A percentile compares a stretch with the other conserved stretches of the same genome.
Conservation (phyloP, 2,888 invertebrate species). For the Erebia palarica region DNA sequence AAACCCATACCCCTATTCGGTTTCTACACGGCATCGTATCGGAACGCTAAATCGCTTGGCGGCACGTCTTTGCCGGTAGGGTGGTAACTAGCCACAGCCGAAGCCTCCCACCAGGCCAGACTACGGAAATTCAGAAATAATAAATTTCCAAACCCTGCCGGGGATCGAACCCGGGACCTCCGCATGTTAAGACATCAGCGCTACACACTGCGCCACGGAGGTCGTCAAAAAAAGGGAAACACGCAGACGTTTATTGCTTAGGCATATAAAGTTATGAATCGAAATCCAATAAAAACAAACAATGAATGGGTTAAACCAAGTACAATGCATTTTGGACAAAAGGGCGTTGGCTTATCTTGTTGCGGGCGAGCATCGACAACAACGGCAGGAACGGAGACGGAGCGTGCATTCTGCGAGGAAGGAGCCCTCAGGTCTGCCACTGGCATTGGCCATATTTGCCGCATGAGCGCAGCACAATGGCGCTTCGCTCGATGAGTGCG, state of each 20-base stretch:
- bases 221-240: too few relatives aligned
- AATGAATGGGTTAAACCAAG: constrained; percentile 71
- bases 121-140: too few relatives aligned
- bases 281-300: constrained; percentile 40
- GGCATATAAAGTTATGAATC: constrained; percentile 25
- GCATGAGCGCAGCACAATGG: constrained; percentile 66
- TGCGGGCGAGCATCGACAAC: constrained; percentile 63
- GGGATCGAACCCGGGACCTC: too few relatives aligned
- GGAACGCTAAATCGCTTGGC: too few relatives aligned
- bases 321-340: constrained; percentile 69
- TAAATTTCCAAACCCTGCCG: too few relatives aligned
- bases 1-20: too few relatives aligned
- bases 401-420: constrained; percentile 47
- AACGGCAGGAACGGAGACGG: constrained; percentile 39
- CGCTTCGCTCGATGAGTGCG: constrained; percentile 56
- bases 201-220: too few relatives aligned
- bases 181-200: too few relatives aligned
- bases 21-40: too few relatives aligned
- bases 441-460: constrained; percentile 76
- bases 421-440: constrained; percentile 67
- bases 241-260: not conserved
- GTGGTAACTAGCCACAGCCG: too few relatives aligned
- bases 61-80: too few relatives aligned
- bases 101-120: too few relatives aligned
- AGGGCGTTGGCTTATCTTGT: constrained; percentile 71